Conservation (phyloP, 2,888 invertebrate genomes). For the Tinea semifulvella region DNA sequence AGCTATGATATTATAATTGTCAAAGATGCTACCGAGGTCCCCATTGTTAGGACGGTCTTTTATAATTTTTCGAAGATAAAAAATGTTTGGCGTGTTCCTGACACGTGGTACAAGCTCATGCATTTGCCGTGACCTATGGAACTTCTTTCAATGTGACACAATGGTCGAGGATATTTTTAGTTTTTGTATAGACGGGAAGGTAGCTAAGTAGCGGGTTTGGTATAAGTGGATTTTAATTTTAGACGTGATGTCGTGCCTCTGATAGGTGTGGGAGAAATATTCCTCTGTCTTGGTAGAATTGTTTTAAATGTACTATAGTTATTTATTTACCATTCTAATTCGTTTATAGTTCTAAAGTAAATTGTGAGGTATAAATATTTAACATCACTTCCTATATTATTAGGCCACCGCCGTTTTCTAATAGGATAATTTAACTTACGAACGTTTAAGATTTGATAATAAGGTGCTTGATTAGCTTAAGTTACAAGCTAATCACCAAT, state of each 20-base stretch:
- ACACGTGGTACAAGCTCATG: constrained; percentile 58
- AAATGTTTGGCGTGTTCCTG: constrained; percentile 65
- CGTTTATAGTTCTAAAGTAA: too few relatives aligned
- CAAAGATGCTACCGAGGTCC: constrained; percentile 63
- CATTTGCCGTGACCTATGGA: constrained; percentile 62
- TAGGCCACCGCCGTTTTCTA: too few relatives aligned
- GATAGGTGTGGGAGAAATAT: constrained; percentile 54
- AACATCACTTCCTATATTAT: too few relatives aligned
- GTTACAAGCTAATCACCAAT: too few relatives aligned
- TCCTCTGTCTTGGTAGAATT: constrained; percentile 2
- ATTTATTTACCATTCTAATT: too few relatives aligned
- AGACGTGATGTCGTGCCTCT: constrained; percentile 51
- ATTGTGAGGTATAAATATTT: too few relatives aligned
- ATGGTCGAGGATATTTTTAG: constrained; percentile 61
- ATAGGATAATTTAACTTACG: too few relatives aligned
- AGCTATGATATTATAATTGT: constrained; percentile 61
- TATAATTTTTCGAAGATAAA: constrained; percentile 64
- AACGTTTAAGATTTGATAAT: too few relatives aligned
- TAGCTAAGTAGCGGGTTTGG: constrained; percentile 63
- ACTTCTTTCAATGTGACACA: constrained; percentile 62
- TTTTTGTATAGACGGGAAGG: constrained; percentile 60
- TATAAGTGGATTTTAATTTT: constrained; percentile 65
- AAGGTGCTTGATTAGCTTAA: too few relatives aligned
- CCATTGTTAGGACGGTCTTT: constrained; percentile 60
- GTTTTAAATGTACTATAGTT: too few relatives aligned